Conservation (phyloP, 1,140 invertebrate genomes). For the Ostrea denselamellosa region DNA sequence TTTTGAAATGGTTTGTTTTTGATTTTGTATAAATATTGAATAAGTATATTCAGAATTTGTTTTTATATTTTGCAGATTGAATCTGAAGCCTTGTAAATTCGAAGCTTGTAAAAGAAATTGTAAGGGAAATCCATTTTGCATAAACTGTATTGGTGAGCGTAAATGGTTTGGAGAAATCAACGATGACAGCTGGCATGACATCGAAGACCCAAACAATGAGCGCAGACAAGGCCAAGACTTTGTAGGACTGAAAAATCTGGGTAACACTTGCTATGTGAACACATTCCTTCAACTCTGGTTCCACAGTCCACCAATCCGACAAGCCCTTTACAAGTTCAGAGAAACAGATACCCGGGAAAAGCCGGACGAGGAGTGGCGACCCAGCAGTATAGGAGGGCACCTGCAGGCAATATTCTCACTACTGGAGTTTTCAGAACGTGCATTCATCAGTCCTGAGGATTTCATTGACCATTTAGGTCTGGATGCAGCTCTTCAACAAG, state of each 20-base stretch:
- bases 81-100: conserved; percentile 67
- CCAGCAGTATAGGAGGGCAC: conserved; percentile 81
- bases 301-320: conserved; percentile 84
- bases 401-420: conserved; percentile 86
- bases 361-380: conserved; percentile 67
- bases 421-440: conserved; percentile 83
- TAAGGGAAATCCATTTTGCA: conserved; percentile 84
- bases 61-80: conserved; percentile 59
- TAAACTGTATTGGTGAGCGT: conserved; percentile 83
- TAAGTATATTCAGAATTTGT: background rate
- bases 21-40: too few species aligned
- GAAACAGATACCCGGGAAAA: conserved; percentile 73
- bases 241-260: conserved; percentile 86
- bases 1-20: too few species aligned
- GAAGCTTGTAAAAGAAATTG: conserved; percentile 81
- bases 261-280: conserved; percentile 88
- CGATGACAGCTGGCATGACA: conserved; percentile 76
- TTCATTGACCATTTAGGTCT: conserved; percentile 84
- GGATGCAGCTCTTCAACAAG: conserved; percentile 84
- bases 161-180: conserved; percentile 78
- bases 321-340: conserved; percentile 84
- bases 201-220: conserved; percentile 82
- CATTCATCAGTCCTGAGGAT: conserved; percentile 83
- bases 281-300: conserved; percentile 87
- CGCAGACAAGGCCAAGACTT: conserved; percentile 75